A percentile compares a stretch with the other conserved stretches of the same genome.
Conservation (phyloP, 2,113 vertebrate genomes). For the Semnornis frantzii region DNA sequence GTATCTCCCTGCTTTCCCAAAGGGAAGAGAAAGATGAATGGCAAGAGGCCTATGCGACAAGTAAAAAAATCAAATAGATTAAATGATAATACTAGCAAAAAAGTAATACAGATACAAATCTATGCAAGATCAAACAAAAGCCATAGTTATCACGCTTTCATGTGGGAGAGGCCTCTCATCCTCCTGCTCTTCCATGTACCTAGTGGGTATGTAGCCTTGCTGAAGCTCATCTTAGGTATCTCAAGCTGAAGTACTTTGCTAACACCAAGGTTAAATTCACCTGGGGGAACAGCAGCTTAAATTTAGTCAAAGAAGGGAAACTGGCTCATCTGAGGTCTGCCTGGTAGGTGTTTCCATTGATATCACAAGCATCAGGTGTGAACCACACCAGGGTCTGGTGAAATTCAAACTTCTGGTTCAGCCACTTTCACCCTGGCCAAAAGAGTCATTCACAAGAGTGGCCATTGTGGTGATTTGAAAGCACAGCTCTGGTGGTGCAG, state of each 20-base stretch:
- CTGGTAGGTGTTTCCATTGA: not conserved
- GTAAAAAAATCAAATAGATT: no score
- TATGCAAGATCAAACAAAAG: not conserved
- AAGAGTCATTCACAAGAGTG: not conserved
- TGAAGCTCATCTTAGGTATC: not conserved
- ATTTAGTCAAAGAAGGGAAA: not conserved
- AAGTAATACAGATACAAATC: no score
- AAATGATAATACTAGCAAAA: no score
- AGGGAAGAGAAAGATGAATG: no score
- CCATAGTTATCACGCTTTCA: not conserved
- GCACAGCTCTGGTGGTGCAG: not conserved
- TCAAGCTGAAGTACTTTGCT: not conserved
- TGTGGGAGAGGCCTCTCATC: not conserved
- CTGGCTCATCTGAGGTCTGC: not conserved
- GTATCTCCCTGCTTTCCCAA: no score
- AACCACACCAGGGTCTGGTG: fast-evolving
- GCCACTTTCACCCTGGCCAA: not conserved
- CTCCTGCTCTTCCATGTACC: fast-evolving
- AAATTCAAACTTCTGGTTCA: not conserved
- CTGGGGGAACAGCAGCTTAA: not conserved
- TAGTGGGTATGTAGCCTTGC: not conserved
- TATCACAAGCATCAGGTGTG: not conserved
- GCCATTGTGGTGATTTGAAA: fast-evolving
- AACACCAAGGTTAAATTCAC: no score
- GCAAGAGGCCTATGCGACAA: no score